Evolutionary conservation across 2,888 invertebrate species (phyloP), one percentile per base, ranked within the genome.

Genomic region (Gonocerus acuteangulatus): DNA sequence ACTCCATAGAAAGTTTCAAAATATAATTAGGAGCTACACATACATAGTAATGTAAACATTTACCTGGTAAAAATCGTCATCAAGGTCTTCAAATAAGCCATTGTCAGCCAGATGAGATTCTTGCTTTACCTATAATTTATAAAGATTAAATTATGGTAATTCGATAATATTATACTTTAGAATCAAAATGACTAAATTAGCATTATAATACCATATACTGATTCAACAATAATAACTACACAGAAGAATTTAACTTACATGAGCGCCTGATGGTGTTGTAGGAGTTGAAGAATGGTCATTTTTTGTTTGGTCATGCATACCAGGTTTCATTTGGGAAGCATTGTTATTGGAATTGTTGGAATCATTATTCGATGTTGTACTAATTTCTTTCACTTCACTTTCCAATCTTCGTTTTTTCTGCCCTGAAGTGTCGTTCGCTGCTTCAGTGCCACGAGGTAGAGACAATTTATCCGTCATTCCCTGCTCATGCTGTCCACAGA

Each of bases 401-500:
- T 62, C 66, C 18, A 62, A 45, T 36, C 59, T 34, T 47, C 64
- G 60, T 51, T 60, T 44, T 51, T 64, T 64, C 32, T 56, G 48
- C 1, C 39, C 54, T 16, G 45, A 54, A 6, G 60, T 15, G 13
- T 52, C 64, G 15, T 58, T 49, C 0, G 58, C 59, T 9, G 64
- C 62, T 54, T 64, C 63, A 18, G 65, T 65, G 19, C 62, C 65
- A 11, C 61, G 44, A 3, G 54, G 59, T 18, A 63, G 22, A 13
- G 62, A 32, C 22, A 62, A 18, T 42, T 63, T 63, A 39, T 61
- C 61, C 22, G 59, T 59, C 42, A 61, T 34, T 7, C 59, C 62
- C 22, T 56, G 36, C 15, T 60, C 52, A 54, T 61, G 58, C 19
- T 66, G 66, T 13, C 76, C 77, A 66, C 77, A 77, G 39, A 82